Evolutionary conservation across 2,888 invertebrate species (phyloP), one percentile per base, ranked within the genome.

Genomic region (Netelia melanura): DNA sequence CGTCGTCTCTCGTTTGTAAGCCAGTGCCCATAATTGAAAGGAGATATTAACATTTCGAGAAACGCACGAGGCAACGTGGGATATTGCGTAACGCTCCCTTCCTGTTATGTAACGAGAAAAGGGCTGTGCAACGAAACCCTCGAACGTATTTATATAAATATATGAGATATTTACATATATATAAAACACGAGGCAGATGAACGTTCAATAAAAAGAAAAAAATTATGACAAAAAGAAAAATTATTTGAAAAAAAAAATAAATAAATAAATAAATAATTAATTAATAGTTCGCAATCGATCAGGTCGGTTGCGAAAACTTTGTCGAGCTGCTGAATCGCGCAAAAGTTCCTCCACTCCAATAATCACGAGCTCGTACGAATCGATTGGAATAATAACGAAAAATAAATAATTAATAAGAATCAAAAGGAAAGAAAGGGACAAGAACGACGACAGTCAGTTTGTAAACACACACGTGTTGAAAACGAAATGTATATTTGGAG

Each of bases 341-440:
- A 71, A 84, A 84, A 84, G 77, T 81, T 81, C 72, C 76, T 81
- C 61, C 44, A 67, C 54, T 52, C 43, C 44, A 54, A 30, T 43
- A 70, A 54, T 67, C 43, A 21, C 14, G 21, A 54, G 54, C 58
- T 58, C 67, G 17, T 38, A 64, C 44, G 61, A 80, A 71, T 58
- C 70, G 38, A 38, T 56, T 58, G 17, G 10, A 17, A 61, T 6
- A 67, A 61, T 54, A 43, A n/a, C 6, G 38, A 54, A 30, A 78
- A 43, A 14, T 23, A 58, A 1, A 3, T 71, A 14, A 38, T 10
- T 56, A 72, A 23, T 38, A 38, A 38, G 0, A 38, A 38, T 38
- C 6, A 61, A 62, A 23, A 44, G 25, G 56, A 38, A 74, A 62
- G n/a, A 48, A 62, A 74, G 48, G 48, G 3, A 64, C n/a, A 54